Base-by-base conservation (phyloP, 2,888 invertebrate genomes). In the Lycophotia porphyrea region DNA sequence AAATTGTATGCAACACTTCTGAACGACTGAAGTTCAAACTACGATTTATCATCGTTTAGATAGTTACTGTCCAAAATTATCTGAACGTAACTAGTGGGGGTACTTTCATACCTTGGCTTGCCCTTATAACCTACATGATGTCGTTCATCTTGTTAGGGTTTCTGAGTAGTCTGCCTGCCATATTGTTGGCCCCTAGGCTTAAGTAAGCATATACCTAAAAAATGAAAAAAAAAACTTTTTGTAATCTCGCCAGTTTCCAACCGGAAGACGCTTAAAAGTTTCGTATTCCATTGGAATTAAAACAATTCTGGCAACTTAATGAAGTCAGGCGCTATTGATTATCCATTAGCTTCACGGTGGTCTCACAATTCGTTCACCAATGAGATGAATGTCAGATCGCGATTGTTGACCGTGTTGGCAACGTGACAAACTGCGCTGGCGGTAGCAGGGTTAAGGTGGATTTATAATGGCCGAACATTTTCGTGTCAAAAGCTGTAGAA, bases 301-400 rank as follows among this genome's bases (percentile, higher is more conserved):
- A 80, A 76, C n/a, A 34, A 52, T 55, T 64, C 76, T 64, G 72
- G 58, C 52, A 65, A 49, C 24, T 61, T 71, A 84, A 84, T 81
- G 69, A 81, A 81, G 84, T 73, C 34, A 36, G 89, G 92, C 91
- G 90, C 89, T 94, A 95, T 95, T 95, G 95, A 95, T 94, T 93
- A 92, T 95, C 95, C 96, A 96, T 96, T 96, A 95, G 94, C 92
- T 92, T 93, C 89, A 90, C 89, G 90, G 89, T 88, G 91, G 92
- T 90, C 92, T 85, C 88, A 88, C 94, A 93, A 95, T 96, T 95
- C 94, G 95, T 95, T 95, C 95, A 95, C 95, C 95, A 95, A 96
- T 94, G 95, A 94, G 92, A 84, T 93, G 90, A 93, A 91, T 94
- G 96, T 96, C 95, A 95, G 95, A 95, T 94, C 90, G 90, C 88